Evolutionary conservation across 2,888 invertebrate genomes (phyloP), one percentile per base, ranked within the genome.

Genomic region (Microctonus brassicae): DNA sequence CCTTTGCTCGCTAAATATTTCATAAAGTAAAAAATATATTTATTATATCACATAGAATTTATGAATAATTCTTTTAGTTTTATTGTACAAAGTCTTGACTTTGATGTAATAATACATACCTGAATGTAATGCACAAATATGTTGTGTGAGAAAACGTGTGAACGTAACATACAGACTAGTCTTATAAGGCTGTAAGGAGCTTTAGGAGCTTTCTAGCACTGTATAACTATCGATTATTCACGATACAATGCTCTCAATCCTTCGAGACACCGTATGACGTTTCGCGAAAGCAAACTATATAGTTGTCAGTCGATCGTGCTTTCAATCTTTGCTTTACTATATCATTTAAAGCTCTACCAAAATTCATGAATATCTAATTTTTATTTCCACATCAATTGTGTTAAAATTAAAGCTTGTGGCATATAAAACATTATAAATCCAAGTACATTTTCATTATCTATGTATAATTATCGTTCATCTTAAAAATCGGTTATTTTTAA

Each of bases 281-380:
- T 34, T 55, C 26, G 39, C 55, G 63, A 66, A 69, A 69, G 47
- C 17, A n/a, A n/a, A 47, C 17, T n/a, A n/a, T 47, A 17, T 22
- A 52, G 20, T 63, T 42, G 68, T 72, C 70, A 73, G 67, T 68
- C 53, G 47, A 62, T 57, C 58, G 62, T n/a, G 63, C 72, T 73
- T 75, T 74, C 65, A 42, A 26, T 68, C 47, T 47, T 7, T 20
- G 17, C 17, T 17, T 7, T 70, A 71, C 73, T 61, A 17, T n/a
- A n/a, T 47, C 4, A 17, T 58, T 66, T 67, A 73, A 68, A 69
- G 72, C 73, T 73, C 74, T 72, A 74, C 29, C 10, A 57, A 73
- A 62, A 70, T 64, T 70, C 76, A 78, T 77, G 73, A 77, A 78
- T 78, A 77, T 75, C 68, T 72, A 77, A 78, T 75, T 73, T 69